phyloP scores from a whole-genome alignment of 2,888 invertebrate species.

The Hirtodrosophila duncani region DNA sequence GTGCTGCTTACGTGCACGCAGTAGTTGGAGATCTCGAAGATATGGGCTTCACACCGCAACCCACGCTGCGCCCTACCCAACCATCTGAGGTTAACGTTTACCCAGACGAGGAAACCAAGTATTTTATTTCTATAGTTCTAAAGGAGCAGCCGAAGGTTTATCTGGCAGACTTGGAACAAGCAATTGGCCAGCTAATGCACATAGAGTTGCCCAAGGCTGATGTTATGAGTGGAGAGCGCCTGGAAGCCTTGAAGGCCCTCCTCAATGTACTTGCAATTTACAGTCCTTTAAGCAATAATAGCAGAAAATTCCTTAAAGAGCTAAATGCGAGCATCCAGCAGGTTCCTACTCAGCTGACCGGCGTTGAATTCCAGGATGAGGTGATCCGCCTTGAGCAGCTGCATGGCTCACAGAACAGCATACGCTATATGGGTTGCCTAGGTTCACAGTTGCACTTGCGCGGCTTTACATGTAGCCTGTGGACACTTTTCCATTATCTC shows the following conservation, averaged over 20 bases:
- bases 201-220: constrained; percentile 45
- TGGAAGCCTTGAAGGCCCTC: constrained; percentile 26
- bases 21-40: constrained; percentile 12
- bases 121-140: constrained; percentile 34
- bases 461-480: constrained; percentile 95
- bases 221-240: constrained; percentile 6
- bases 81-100: neutral
- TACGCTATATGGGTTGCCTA: constrained; percentile 87
- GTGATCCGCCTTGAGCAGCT: neutral
- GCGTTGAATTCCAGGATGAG: constrained; percentile 21
- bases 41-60: neutral
- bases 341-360: constrained; percentile 19
- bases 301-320: constrained; percentile 18
- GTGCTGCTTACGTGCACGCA: constrained; percentile 18
- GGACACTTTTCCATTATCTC: constrained; percentile 94
- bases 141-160: constrained; percentile 16
- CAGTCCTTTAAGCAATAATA: constrained; percentile 38
- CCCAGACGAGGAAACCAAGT: constrained; percentile 27
- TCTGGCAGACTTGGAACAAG: constrained; percentile 82
- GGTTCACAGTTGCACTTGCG: constrained; percentile 85
- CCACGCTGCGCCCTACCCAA: neutral
- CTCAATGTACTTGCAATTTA: constrained; percentile 18
- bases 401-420: constrained; percentile 31
- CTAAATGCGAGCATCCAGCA: constrained; percentile 9
- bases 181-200: constrained; percentile 82